Base-by-base conservation (phyloP, 2,888 invertebrate species). In the Stenolophus ochropezus region DNA sequence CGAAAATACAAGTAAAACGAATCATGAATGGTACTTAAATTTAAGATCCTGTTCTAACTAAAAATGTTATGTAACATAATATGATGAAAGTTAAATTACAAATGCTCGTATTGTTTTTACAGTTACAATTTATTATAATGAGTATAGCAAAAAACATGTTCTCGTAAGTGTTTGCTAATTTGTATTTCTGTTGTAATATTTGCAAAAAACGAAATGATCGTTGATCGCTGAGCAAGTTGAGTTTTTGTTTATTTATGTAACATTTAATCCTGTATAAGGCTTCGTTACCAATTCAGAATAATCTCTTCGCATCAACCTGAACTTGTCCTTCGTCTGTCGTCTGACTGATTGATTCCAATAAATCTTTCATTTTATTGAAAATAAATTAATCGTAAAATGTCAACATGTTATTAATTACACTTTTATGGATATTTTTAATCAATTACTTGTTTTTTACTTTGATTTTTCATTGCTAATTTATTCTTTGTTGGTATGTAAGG, bases 361-460 rank as follows among this genome's bases (percentile, higher is more conserved):
- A 61, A 61, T 61, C 61, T 61, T 61, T 61, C 61, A 61, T 61
- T 20, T 23, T 61, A 25, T 14, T 23, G 61, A 25, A 25, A n/a
- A 23, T 61, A 23, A 61, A 61, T 58, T 58, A 58, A 25, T 61
- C 25, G 23, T 61, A 18, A 56, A 56, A 56, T 20, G 56, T 56
- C 56, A 56, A 56, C 18, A n/a, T 25, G n/a, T 61, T 61, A 61
- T 23, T 61, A 61, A 61, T 61, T 23, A 23, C n/a, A 23, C 14
- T 14, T 61, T 61, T 61, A 61, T 61, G 25, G 61, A 61, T 61
- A 61, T 61, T 25, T 61, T 61, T 25, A 58, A 58, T 58, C n/a
- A 23, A 25, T 61, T 25, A n/a, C 25, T 8, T 14, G 25, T 25
- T 61, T 21, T 53, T 61, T 61, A 25, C 25, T 3, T 23, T 61